Evolutionary conservation across 2,888 invertebrate genomes (phyloP), one percentile per base, ranked within the genome.

Genomic region (Nomada fucata): DNA sequence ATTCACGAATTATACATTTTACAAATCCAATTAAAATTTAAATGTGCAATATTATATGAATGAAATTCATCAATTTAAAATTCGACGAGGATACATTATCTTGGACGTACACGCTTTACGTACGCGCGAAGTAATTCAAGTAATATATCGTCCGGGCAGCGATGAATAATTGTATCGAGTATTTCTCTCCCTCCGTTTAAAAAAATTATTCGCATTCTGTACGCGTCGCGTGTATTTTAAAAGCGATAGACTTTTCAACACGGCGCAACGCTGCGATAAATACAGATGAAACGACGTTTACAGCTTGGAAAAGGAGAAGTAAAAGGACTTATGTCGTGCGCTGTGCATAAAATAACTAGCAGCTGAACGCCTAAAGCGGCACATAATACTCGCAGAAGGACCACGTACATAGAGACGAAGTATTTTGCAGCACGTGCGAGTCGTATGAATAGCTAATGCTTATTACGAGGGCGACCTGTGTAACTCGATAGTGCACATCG

Each of bases 381-480:
- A 13, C 18, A 76, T 61, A 71, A 71, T 55, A 15, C 36, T 36
- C 7, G 36, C 36, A 36, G 53, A 59, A 26, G 26, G 52, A 23
- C 13, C 10, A n/a, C 18, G 61, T 59, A 42, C 63, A 61, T 68
- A 73, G 67, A 20, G 59, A 52, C 36, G 13, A 67, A 61, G 57
- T 63, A 68, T 68, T 68, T 81, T 29, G 53, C 59, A 52, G 72
- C 77, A 76, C 64, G 50, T 50, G 68, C 68, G 60, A 65, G 47
- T 59, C 18, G 36, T 61, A 64, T 68, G 80, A 78, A 64, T 78
- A 73, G 67, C 52, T 69, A 53, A 68, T 64, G 47, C 50, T 60
- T 53, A 69, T 68, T 63, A 47, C 20, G 23, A 18, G 44, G 44
- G 20, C 18, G n/a, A 60, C 20, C 53, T 69, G 75, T 69, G 75